Evolutionary conservation across 2,113 vertebrate genomes (phyloP).

Genomic region (Pithys albifrons): DNA sequence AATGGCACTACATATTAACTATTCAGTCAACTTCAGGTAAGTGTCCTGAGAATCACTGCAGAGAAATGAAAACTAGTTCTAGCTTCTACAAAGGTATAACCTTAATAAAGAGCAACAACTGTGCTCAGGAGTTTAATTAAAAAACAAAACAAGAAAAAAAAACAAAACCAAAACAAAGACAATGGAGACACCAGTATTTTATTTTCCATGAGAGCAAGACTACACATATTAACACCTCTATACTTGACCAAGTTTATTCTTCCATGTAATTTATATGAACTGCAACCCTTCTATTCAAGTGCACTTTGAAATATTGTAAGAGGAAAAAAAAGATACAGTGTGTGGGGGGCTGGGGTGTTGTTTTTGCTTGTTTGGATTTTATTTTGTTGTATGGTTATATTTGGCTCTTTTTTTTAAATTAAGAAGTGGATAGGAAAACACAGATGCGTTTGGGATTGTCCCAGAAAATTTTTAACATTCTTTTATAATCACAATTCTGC

Average conservation of each 20-base stretch:
- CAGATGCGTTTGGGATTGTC: background rate
- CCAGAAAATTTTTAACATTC: background rate
- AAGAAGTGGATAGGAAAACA: background rate
- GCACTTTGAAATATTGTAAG: background rate
- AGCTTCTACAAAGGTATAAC: background rate
- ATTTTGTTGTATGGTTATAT: background rate
- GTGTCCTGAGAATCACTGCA: background rate
- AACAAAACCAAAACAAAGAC: background rate
- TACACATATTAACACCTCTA: background rate
- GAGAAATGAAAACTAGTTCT: background rate
- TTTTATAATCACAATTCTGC: background rate
- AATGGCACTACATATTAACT: fast-evolving
- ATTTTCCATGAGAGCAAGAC: constrained; percentile 5
- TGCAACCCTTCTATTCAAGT: background rate
- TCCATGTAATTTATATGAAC: background rate
- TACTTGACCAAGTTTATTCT: background rate
- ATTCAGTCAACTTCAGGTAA: background rate
- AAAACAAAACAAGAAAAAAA: background rate
- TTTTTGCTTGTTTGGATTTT: background rate
- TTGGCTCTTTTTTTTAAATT: background rate
- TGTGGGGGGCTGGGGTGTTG: fast-evolving
- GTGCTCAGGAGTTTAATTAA: background rate
- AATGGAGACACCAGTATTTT: background rate
- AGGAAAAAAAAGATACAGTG: background rate
- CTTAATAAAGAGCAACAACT: background rate